Base-by-base conservation (phyloP, 2,888 invertebrate genomes). In the Panzeria rudis region DNA sequence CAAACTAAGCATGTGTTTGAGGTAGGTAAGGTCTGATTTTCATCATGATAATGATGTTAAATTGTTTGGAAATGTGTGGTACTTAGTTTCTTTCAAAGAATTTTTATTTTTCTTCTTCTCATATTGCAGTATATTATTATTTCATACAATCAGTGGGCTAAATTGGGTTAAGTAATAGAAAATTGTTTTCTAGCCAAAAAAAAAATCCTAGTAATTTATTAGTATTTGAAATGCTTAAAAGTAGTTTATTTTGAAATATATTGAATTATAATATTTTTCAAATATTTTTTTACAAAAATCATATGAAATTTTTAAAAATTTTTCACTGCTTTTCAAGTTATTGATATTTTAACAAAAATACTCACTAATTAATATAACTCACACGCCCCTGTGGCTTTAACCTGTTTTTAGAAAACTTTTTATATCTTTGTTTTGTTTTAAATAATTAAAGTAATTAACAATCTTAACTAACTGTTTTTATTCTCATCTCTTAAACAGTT, bases 161-260 rank as follows among this genome's bases (percentile, higher is more conserved):
- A 78, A 73, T 78, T 83, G 44, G 81, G 75, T 76, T 62, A 81
- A 64, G 64, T 15, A 54, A 13, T 13, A 25, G 3, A 13, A 54
- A 54, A 25, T 6, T 25, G n/a, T 25, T 54, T 6, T 15, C 29
- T 15, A 25, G 15, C 23, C 2, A 54, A 25, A 54, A 23, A 54
- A 25, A 23, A 50, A 50, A 50, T 17, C 9, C 2, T 3, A 52
- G 15, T 4, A 9, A 44, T 44, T 3, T 11, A n/a, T 9, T 11
- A 41, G 2, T 44, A 44, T 15, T 44, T n/a, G 44, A n/a, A 44
- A 44, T 44, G n/a, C 2, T n/a, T 44, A 4, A 15, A 15, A 44
- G n/a, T 15, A 44, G 4, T 15, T 44, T 15, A n/a, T 44, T 41
- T 41, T 13, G 13, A 44, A 5, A 35, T 20, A 20, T 32, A 3